A percentile compares a stretch with the other conserved stretches of the same genome.
These are phyloP conservation scores for Mus pahari DNA, from an alignment of 2,113 vertebrate species.

Conservation along the genomic window DNA sequence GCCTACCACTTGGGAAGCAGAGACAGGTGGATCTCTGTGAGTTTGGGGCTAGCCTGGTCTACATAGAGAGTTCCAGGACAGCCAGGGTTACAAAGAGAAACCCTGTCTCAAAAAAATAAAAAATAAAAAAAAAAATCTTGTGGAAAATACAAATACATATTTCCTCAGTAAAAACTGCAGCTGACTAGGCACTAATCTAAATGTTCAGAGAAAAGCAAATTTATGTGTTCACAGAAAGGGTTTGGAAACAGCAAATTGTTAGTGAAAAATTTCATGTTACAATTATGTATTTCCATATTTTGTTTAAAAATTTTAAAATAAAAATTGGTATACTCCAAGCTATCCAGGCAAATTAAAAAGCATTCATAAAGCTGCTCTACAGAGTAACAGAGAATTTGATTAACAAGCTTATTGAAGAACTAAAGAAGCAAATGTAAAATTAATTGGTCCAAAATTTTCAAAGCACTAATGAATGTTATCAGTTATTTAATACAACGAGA, in stretches of 20 bases:
- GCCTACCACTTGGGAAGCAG: background rate
- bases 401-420: background rate
- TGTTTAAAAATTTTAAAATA: background rate
- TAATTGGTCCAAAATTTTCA: slow-evolving; percentile 38
- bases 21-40: background rate
- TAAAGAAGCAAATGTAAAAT: background rate
- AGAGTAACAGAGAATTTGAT: background rate
- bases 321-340: background rate
- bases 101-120: background rate
- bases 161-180: background rate
- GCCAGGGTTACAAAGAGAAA: background rate
- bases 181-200: slow-evolving; percentile 21
- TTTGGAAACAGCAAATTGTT: background rate
- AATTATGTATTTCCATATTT: background rate
- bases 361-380: background rate
- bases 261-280: background rate
- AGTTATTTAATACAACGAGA: background rate
- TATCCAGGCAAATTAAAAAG: background rate
- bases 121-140: background rate
- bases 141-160: background rate
- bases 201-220: background rate
- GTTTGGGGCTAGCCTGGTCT: background rate
- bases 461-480: slow-evolving; percentile 1
- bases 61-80: background rate
- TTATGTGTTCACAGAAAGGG: background rate